Evolutionary conservation across 2,113 vertebrate genomes (phyloP), one percentile per base, ranked within the genome.

Genomic region (Poecile atricapillus): DNA sequence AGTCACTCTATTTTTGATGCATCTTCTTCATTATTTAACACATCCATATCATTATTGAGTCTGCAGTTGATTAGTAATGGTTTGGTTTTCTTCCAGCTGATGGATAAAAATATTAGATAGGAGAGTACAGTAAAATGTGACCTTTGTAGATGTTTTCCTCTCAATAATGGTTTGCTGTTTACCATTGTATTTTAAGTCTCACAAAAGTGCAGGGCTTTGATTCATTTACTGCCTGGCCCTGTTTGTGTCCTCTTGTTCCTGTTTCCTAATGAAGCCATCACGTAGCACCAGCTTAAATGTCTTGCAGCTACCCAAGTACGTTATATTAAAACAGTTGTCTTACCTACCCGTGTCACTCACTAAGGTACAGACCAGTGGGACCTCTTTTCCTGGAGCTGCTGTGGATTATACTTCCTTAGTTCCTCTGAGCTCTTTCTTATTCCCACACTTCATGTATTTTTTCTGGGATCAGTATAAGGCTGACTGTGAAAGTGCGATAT

Each of bases 41-140:
- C 31, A 47, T 59, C 49, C 15, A 5, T 84, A 23, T 50, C 1
- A n/a, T 78, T 75, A 43, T 89, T 83, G 75, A 49, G 33, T 69
- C 41, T 95, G 31, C 41, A 59, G 13, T 76, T 90, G 41, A 22
- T 83, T 67, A 52, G 25, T 88, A 53, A 80, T 50, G 27, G 9
- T 76, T 93, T 93, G 11, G 11, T 68, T 91, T 87, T 17, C 31
- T 89, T 89, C 23, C 44, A 87, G 68, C 47, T 70, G 55, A 62
- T 24, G 22, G 33, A 69, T 86, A 74, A 93, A 71, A 77, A 24
- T 58, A 49, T 33, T 78, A 63, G 33, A n/a, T 46, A 39, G 41
- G 17, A 44, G 21, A 81, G 19, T 44, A 30, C 49, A 80, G 31
- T 73, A n/a, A 86, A 76, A 27, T 43, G 49, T 41, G 75, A 58